A percentile compares a stretch with the other conserved stretches of the same genome.
Evolutionary conservation across 1,140 invertebrate genomes (phyloP).

Genomic region (Solen grandis): DNA sequence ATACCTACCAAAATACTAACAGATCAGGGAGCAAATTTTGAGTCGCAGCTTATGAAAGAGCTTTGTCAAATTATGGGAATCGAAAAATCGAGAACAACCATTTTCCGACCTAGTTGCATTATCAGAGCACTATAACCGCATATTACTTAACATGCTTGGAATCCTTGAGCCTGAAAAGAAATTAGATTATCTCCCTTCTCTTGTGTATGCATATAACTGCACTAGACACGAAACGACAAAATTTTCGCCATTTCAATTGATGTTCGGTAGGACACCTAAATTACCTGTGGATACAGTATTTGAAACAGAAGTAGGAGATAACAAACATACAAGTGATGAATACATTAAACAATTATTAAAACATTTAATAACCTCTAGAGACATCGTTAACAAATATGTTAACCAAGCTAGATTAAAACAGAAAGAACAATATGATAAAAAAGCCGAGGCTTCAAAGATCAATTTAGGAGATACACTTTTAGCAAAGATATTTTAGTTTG

Average conservation of each 20-base stretch:
- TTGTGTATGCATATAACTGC: conserved; percentile 45
- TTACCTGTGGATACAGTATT: conserved; percentile 26
- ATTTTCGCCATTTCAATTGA: conserved; percentile 36
- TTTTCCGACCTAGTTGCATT: not conserved
- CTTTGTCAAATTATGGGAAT: conserved; percentile 2
- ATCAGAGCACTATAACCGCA: not conserved
- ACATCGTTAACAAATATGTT: not conserved
- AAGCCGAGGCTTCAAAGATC: conserved; percentile 12
- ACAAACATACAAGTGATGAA: not conserved
- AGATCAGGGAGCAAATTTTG: conserved; percentile 46
- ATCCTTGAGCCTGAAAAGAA: conserved; percentile 11
- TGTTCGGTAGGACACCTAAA: conserved; percentile 37
- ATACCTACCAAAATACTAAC: conserved; percentile 3
- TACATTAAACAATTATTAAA: not conserved
- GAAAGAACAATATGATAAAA: conserved; percentile 7
- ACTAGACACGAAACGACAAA: conserved; percentile 29
- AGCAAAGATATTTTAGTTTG: no score
- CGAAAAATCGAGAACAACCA: conserved; percentile 1
- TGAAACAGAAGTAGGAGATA: not conserved
- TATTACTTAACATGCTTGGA: not conserved
- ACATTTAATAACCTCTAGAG: not conserved
- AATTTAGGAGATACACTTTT: no score
- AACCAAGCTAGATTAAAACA: not conserved
- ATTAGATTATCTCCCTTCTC: not conserved
- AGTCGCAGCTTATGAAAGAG: conserved; percentile 39